A percentile compares a stretch with the other conserved stretches of the same genome.
These are phyloP conservation scores for Gymnoscelis rufifasciata DNA, from an alignment of 2,888 invertebrate genomes.

Conservation along the genomic window DNA sequence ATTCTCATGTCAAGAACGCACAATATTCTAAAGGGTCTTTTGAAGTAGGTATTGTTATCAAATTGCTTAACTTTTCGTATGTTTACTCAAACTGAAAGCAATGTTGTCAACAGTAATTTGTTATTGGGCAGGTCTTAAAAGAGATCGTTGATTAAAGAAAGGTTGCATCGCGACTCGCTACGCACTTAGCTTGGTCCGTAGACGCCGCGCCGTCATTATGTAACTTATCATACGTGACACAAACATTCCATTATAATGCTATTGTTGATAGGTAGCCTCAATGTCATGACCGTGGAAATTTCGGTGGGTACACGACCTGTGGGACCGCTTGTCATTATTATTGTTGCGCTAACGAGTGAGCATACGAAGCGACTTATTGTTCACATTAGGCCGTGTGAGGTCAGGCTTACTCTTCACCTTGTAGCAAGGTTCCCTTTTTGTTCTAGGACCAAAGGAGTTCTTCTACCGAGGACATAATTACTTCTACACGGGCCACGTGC, in stretches of 20 bases:
- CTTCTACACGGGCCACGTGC: constrained; percentile 91
- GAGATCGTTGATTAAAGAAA: constrained; percentile 38
- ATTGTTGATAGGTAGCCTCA: constrained; percentile 52
- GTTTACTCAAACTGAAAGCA: not conserved
- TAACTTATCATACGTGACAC: constrained; percentile 35
- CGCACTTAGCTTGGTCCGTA: constrained; percentile 30
- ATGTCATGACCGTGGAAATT: constrained; percentile 65
- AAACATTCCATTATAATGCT: constrained; percentile 41
- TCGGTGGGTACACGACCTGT: constrained; percentile 51
- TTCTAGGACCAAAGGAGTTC: constrained; percentile 91
- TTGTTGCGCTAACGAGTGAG: constrained; percentile 30
- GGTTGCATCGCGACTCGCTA: constrained; percentile 44
- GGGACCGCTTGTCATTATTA: constrained; percentile 34
- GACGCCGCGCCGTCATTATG: constrained; percentile 42
- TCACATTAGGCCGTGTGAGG: constrained; percentile 33
- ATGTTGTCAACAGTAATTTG: constrained; percentile 32
- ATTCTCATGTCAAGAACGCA: constrained; percentile 12
- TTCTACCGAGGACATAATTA: constrained; percentile 92
- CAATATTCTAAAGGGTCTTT: not conserved
- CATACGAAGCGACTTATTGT: constrained; percentile 32
- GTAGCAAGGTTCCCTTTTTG: constrained; percentile 19
- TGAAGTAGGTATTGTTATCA: not conserved
- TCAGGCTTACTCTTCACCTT: constrained; percentile 29
- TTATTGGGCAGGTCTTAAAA: constrained; percentile 30
- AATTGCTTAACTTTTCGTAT: constrained; percentile 1